Percentiles rank a stretch among this genome's conserved stretches.
Conservation (phyloP, 2,888 invertebrate species). For the Xestobium rufovillosum region DNA sequence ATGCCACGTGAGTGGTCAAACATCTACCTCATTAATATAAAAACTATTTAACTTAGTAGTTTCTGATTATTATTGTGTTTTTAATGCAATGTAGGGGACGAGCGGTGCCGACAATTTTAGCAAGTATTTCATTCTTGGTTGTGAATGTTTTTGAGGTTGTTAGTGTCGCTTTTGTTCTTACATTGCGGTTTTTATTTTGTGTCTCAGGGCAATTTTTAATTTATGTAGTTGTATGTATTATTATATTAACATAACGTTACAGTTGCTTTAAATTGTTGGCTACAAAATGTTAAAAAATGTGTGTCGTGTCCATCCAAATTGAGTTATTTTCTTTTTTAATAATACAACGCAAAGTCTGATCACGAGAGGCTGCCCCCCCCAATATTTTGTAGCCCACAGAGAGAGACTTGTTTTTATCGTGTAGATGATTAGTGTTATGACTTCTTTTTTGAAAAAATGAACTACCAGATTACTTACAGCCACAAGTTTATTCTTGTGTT, state of each 20-base stretch:
- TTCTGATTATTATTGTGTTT: constrained; percentile 31
- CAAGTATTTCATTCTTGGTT: constrained; percentile 10
- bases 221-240: constrained; percentile 20
- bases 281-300: constrained; percentile 23
- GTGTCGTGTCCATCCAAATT: constrained; percentile 25
- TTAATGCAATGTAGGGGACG: constrained; percentile 13
- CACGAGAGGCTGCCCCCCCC: constrained; percentile 39
- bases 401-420: too few species aligned
- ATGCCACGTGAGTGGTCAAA: constrained; percentile 22
- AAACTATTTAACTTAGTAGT: constrained; percentile 28
- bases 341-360: constrained; percentile 36
- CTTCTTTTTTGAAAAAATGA: too few species aligned
- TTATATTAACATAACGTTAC: constrained; percentile 18
- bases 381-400: constrained; percentile 37
- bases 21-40: constrained; percentile 37
- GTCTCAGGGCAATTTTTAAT: constrained; percentile 36
- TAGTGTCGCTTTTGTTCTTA: constrained; percentile 8
- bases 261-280: constrained; percentile 24
- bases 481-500: too few species aligned
- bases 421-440: too few species aligned
- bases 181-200: constrained; percentile 34
- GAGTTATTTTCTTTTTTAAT: constrained; percentile 21
- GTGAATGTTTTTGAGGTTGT: constrained; percentile 9
- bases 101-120: constrained; percentile 9
- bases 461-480: too few species aligned